Evolutionary conservation across 2,113 vertebrate genomes (phyloP).

Genomic region (Bothrops jararaca): DNA sequence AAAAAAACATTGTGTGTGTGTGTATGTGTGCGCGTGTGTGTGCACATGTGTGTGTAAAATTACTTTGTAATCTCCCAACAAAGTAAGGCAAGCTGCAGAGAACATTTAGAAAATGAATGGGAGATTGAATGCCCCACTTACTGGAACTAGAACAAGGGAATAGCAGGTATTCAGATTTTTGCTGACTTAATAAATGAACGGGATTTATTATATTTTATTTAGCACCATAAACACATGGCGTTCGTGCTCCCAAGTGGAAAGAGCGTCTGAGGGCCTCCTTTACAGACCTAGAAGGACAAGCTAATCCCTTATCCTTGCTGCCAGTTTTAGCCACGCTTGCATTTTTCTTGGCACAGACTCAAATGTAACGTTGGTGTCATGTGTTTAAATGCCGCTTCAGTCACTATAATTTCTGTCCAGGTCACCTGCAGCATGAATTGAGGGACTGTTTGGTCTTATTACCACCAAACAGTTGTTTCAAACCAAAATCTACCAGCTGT

Average conservation of each 20-base stretch:
- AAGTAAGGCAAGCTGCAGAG: constrained; percentile 42
- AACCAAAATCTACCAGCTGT: constrained; percentile 61
- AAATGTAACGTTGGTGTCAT: constrained; percentile 60
- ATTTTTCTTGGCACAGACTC: constrained; percentile 68
- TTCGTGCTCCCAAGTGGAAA: constrained; percentile 62
- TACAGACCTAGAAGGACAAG: constrained; percentile 57
- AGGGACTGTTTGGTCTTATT: constrained; percentile 56
- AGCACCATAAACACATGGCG: constrained; percentile 37
- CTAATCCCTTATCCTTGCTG: constrained; percentile 58
- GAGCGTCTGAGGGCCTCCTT: constrained; percentile 59
- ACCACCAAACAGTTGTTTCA: constrained; percentile 55
- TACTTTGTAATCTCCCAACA: constrained; percentile 40
- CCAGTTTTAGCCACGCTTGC: constrained; percentile 45
- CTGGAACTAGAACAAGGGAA: constrained; percentile 46
- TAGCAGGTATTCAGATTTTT: constrained; percentile 19
- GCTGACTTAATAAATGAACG: constrained; percentile 3
- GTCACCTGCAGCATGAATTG: constrained; percentile 53
- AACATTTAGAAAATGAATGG: constrained; percentile 50
- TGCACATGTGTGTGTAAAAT: constrained; percentile 43
- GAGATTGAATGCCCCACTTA: constrained; percentile 49
- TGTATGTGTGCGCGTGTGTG: neutral
- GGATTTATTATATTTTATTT: constrained; percentile 13
- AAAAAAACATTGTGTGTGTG: neutral
- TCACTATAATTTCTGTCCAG: constrained; percentile 60
- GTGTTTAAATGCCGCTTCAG: constrained; percentile 56